These are phyloP conservation scores for Poecilia velifera DNA, from an alignment of 2,797 vertebrate genomes.

Conservation along the genomic window DNA sequence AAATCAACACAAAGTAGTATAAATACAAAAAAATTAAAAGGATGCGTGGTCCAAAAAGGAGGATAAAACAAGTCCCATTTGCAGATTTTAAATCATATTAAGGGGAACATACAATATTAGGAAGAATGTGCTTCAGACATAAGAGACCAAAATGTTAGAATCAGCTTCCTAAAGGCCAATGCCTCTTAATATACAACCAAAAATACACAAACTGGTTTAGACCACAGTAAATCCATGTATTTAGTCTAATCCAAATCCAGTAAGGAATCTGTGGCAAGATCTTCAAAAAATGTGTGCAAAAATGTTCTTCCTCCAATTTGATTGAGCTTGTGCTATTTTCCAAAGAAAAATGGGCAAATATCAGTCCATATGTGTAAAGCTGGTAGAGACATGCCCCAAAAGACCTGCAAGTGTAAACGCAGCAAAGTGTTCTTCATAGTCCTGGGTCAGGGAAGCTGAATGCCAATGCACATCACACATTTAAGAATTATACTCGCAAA, in stretches of 20 bases:
- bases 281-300: background rate
- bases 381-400: background rate
- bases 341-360: background rate
- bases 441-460: background rate
- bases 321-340: background rate
- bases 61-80: background rate
- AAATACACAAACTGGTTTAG: background rate
- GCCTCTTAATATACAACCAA: background rate
- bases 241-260: background rate
- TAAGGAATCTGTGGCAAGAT: background rate
- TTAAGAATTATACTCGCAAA: background rate
- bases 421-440: background rate
- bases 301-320: background rate
- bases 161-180: background rate
- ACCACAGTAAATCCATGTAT: background rate
- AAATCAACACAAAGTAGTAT: background rate
- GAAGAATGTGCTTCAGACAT: background rate
- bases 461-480: background rate
- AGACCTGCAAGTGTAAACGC: background rate
- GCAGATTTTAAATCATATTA: background rate
- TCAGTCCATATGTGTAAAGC: background rate
- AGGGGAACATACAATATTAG: background rate
- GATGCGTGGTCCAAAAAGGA: background rate
- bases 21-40: background rate
- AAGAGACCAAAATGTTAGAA: background rate